Percentiles rank a stretch among this genome's conserved stretches.
Conservation (phyloP, 2,888 invertebrate genomes). For the Ichneumon xanthorius region DNA sequence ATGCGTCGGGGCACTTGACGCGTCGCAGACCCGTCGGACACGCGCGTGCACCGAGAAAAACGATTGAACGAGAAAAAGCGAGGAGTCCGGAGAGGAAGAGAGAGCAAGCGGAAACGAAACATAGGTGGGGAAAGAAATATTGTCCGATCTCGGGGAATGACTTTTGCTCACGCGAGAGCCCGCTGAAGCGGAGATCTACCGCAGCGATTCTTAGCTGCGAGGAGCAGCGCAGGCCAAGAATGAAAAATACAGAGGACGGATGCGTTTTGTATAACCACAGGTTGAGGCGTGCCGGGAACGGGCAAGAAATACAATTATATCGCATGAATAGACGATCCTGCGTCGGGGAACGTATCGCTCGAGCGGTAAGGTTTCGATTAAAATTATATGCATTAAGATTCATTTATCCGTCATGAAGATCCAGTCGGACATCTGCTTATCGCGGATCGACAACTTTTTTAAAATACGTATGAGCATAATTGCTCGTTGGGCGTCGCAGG, state of each 20-base stretch:
- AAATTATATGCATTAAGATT: slow-evolving; percentile 39
- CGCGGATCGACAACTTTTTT: not conserved
- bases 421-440: not conserved
- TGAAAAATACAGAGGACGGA: not conserved
- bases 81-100: slow-evolving; percentile 22
- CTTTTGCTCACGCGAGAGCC: slow-evolving; percentile 35
- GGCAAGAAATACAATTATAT: slow-evolving; percentile 12
- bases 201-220: not conserved
- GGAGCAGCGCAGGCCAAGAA: not conserved
- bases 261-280: slow-evolving; percentile 4
- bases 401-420: slow-evolving; percentile 15
- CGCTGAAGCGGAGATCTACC: not conserved
- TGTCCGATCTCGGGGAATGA: slow-evolving; percentile 48
- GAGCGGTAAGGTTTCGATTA: slow-evolving; percentile 22
- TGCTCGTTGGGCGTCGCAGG: too few relatives aligned
- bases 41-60: slow-evolving; percentile 8
- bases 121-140: slow-evolving; percentile 28
- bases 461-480: too few relatives aligned
- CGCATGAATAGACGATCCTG: not conserved
- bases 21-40: slow-evolving; percentile 35
- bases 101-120: slow-evolving; percentile 6
- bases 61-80: slow-evolving; percentile 23
- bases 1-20: slow-evolving; percentile 16
- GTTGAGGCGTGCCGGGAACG: not conserved
- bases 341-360: not conserved